A percentile compares a stretch with the other conserved stretches of the same genome.
These are phyloP conservation scores for Seira musarum DNA, from an alignment of 2,888 invertebrate species.

Conservation along the genomic window DNA sequence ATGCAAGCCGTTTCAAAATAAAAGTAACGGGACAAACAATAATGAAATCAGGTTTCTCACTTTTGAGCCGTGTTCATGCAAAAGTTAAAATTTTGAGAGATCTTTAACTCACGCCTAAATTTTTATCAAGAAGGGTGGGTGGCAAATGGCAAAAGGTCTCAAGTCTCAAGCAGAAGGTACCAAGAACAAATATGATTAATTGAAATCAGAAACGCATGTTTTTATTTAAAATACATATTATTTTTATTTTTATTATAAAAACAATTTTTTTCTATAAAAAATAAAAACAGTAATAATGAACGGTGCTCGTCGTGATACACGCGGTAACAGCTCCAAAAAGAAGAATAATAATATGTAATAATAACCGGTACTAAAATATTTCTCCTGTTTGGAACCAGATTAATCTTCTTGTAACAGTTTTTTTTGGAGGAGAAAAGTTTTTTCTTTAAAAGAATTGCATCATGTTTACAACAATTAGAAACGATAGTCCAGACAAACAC, in stretches of 20 bases:
- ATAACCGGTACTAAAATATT: conserved; percentile 21
- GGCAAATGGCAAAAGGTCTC: too few relatives aligned
- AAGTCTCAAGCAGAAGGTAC: too few relatives aligned
- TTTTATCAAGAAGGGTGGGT: background rate
- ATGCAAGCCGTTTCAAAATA: conserved; percentile 28
- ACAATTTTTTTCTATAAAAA: conserved; percentile 15
- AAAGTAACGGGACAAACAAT: conserved; percentile 40
- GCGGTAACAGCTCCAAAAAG: conserved; percentile 57
- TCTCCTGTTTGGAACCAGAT: conserved; percentile 37
- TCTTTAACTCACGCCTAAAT: background rate
- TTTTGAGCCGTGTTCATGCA: conserved; percentile 19
- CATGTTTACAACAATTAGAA: conserved; percentile 30
- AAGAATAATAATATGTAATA: conserved; percentile 27
- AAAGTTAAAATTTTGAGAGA: background rate
- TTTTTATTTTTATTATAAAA: conserved; percentile 24
- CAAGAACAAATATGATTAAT: background rate
- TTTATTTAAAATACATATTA: conserved; percentile 43
- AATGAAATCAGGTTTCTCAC: conserved; percentile 48
- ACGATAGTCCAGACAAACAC: background rate
- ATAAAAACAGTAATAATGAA: conserved; percentile 34
- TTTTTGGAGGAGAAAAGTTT: conserved; percentile 38
- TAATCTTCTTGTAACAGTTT: conserved; percentile 22
- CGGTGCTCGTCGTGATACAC: conserved; percentile 46
- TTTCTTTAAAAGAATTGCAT: conserved; percentile 45
- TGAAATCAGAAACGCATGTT: conserved; percentile 11